Evolutionary conservation across 2,113 vertebrate genomes (phyloP).

Genomic region (Aegithalos caudatus): DNA sequence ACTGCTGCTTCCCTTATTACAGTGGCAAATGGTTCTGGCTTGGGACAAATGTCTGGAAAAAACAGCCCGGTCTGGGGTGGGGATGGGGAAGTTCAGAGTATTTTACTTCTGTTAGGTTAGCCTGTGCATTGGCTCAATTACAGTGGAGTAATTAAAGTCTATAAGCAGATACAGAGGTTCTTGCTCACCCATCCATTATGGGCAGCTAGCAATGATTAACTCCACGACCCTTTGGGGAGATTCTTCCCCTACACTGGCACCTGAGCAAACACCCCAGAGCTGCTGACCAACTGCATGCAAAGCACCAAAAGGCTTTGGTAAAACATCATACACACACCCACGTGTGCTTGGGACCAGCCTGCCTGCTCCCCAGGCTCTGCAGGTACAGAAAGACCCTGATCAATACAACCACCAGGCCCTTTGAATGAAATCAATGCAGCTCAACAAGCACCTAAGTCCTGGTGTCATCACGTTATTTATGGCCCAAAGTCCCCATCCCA

Average conservation of each 20-base stretch:
- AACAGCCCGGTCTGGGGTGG: background rate
- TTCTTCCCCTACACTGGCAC: background rate
- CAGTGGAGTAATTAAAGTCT: background rate
- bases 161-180: background rate
- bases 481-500: background rate
- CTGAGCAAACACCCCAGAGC: constrained; percentile 1
- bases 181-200: background rate
- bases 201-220: background rate
- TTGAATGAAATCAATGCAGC: constrained; percentile 49
- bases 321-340: accelerated
- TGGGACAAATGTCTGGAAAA: background rate
- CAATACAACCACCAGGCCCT: constrained; percentile 1
- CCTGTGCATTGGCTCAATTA: background rate
- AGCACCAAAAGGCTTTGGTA: background rate
- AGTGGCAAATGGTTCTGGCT: background rate
- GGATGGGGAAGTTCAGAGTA: background rate
- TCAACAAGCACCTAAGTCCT: constrained; percentile 13
- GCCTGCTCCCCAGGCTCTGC: background rate
- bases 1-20: background rate
- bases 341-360: accelerated
- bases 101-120: background rate
- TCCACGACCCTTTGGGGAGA: background rate
- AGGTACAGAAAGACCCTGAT: constrained; percentile 10
- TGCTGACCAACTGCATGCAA: background rate
- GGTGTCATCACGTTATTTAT: constrained; percentile 46